Conservation (phyloP, 1,140 invertebrate genomes). For the Leptopilina clavipes region DNA sequence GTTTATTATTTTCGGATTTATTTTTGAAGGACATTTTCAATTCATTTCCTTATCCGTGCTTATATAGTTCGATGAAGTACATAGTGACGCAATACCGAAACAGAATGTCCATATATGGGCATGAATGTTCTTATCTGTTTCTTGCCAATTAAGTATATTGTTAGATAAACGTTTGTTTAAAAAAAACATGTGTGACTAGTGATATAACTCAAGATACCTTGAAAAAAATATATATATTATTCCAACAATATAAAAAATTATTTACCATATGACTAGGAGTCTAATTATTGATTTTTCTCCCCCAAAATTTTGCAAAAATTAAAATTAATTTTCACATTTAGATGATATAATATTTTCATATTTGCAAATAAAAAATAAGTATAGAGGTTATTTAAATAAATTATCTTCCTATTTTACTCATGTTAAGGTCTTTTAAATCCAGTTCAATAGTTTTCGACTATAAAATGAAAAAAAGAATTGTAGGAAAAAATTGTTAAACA, state of each 20-base stretch:
- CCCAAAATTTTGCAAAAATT: too few species aligned
- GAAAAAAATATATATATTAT: conserved; percentile 15
- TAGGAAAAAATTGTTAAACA: too few species aligned
- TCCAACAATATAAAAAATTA: not conserved
- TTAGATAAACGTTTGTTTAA: conserved; percentile 7
- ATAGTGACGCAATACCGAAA: conserved; percentile 12
- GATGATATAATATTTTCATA: too few species aligned
- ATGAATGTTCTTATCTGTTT: conserved; percentile 27
- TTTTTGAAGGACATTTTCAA: not conserved
- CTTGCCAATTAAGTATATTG: conserved; percentile 21
- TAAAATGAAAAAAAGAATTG: too few species aligned
- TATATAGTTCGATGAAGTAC: not conserved
- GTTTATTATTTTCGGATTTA: conserved; percentile 11
- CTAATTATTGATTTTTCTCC: too few species aligned
- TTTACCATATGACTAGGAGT: too few species aligned
- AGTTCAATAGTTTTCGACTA: too few species aligned
- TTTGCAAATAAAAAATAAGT: too few species aligned
- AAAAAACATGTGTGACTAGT: not conserved
- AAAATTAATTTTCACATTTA: too few species aligned
- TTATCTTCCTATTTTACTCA: too few species aligned
- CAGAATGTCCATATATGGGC: conserved; percentile 32
- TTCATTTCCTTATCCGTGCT: conserved; percentile 32
- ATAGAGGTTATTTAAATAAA: too few species aligned
- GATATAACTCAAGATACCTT: not conserved
- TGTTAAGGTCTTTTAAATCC: too few species aligned